Evolutionary conservation across 1,140 invertebrate genomes (phyloP).

Genomic region (Tenebrio molitor): DNA sequence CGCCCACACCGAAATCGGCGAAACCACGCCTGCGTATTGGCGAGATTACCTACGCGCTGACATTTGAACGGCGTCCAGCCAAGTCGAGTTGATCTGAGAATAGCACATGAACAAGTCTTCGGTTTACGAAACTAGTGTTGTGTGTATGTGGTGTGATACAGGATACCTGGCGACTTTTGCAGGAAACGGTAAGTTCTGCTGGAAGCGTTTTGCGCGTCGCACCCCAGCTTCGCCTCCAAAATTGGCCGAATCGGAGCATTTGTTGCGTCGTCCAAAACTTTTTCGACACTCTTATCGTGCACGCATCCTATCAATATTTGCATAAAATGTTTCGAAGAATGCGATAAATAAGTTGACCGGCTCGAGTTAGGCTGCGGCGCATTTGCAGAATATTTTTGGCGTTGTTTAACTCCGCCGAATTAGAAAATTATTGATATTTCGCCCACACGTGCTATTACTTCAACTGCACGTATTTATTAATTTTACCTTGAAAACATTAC

Average conservation of each 20-base stretch:
- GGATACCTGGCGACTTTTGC: slow-evolving; percentile 43
- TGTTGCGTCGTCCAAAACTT: too few relatives aligned
- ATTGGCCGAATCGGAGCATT: neutral
- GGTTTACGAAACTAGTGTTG: slow-evolving; percentile 45
- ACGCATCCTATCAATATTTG: neutral
- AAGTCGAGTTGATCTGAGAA: slow-evolving; percentile 50
- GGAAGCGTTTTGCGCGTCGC: neutral
- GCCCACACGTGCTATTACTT: slow-evolving; percentile 17
- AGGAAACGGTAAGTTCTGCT: slow-evolving; percentile 25
- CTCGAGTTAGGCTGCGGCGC: neutral
- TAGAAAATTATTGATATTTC: slow-evolving; percentile 12
- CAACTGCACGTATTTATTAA: slow-evolving; percentile 33
- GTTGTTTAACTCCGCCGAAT: slow-evolving; percentile 4
- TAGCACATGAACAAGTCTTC: slow-evolving; percentile 43
- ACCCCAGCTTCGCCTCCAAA: neutral
- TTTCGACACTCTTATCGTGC: neutral
- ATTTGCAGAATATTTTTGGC: neutral
- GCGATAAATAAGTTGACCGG: slow-evolving; percentile 1
- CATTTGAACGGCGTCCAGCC: slow-evolving; percentile 51
- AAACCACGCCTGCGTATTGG: slow-evolving; percentile 19
- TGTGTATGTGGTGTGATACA: slow-evolving; percentile 47
- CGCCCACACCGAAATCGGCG: slow-evolving; percentile 35
- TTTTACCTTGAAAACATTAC: slow-evolving; percentile 45
- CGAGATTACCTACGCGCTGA: slow-evolving; percentile 51
- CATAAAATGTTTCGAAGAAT: neutral